Evolutionary conservation across 2,797 vertebrate genomes (phyloP).

Genomic region (Trachops cirrhosus): DNA sequence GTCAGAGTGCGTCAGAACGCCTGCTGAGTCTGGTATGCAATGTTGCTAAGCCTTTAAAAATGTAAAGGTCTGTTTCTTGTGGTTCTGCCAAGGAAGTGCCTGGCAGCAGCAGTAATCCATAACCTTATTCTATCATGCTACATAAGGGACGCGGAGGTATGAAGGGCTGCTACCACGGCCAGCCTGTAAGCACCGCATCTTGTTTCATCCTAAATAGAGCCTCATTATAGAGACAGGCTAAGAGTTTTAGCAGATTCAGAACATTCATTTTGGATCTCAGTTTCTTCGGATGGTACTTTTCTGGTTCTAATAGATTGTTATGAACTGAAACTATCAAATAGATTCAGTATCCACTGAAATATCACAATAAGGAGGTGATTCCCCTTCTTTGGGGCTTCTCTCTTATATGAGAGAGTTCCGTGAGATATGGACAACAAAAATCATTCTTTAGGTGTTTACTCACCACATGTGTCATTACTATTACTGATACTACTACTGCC

Average conservation of each 20-base stretch:
- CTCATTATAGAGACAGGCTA: neutral
- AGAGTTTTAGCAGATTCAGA: neutral
- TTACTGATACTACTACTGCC: neutral
- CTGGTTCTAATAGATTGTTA: neutral
- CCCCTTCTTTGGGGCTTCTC: neutral
- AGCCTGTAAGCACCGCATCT: neutral
- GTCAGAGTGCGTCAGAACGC: neutral
- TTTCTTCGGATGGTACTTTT: neutral
- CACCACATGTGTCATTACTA: neutral
- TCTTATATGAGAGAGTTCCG: neutral
- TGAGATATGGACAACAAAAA: neutral
- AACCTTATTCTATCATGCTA: neutral
- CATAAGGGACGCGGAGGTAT: neutral
- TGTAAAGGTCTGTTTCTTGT: neutral
- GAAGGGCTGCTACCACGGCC: neutral
- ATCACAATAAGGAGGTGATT: neutral
- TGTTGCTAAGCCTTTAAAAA: slow-evolving; percentile 27
- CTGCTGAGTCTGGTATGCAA: neutral
- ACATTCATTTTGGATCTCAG: neutral
- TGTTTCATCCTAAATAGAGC: neutral
- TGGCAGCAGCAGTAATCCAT: neutral
- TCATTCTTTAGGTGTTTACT: neutral
- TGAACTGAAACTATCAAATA: too few species aligned
- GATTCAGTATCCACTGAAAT: neutral
- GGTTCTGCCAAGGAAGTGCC: slow-evolving; percentile 44